Conservation (phyloP, 1,140 invertebrate species). For the Trachymyrmex septentrionalis region DNA sequence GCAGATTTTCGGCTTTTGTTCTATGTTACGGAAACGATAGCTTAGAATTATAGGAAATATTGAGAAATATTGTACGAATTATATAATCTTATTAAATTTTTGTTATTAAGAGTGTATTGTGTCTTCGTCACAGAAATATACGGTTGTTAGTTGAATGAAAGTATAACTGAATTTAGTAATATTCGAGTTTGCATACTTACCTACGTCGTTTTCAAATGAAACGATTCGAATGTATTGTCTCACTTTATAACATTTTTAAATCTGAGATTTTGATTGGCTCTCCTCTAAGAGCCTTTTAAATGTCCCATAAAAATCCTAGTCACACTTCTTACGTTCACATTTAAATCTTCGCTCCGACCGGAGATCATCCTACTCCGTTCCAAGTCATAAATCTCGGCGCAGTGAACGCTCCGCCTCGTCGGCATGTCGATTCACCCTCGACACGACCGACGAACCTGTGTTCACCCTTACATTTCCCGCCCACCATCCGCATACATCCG, state of each 20-base stretch:
- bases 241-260: constrained; percentile 15
- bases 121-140: background rate
- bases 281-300: constrained; percentile 24
- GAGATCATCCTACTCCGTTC: constrained; percentile 47
- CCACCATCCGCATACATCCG: background rate
- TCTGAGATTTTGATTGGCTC: constrained; percentile 36
- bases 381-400: constrained; percentile 37
- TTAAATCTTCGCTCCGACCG: constrained; percentile 41
- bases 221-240: background rate
- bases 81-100: background rate
- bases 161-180: background rate
- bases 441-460: constrained; percentile 46
- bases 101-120: background rate
- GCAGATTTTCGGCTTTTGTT: constrained; percentile 29
- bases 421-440: constrained; percentile 52
- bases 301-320: constrained; percentile 33
- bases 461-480: constrained; percentile 28
- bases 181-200: background rate
- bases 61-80: background rate
- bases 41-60: background rate
- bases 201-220: background rate
- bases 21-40: background rate
- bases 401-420: constrained; percentile 37
- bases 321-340: constrained; percentile 40
- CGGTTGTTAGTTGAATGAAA: background rate